Conservation (phyloP, 2,888 invertebrate species). For the Plutella xylostella region DNA sequence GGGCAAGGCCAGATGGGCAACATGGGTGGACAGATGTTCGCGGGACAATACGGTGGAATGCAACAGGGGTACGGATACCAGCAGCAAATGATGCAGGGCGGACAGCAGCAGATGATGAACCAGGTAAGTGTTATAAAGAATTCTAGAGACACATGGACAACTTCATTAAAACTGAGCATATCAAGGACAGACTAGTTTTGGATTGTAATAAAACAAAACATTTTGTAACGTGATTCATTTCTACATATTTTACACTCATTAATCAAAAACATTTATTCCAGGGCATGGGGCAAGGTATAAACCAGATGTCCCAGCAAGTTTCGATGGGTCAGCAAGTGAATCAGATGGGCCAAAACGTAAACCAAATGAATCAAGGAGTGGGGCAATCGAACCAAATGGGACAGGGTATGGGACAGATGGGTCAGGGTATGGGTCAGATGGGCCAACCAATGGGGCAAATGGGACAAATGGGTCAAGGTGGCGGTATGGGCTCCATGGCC, state of each 20-base stretch:
- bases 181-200: not conserved
- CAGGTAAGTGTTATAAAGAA: constrained; percentile 33
- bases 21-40: constrained; percentile 71
- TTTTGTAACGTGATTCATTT: constrained; percentile 6
- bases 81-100: constrained; percentile 64
- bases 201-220: not conserved
- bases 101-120: constrained; percentile 65
- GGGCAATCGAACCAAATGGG: constrained; percentile 55
- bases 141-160: too few species aligned
- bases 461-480: constrained; percentile 62
- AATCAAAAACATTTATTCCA: constrained; percentile 24
- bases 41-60: constrained; percentile 73
- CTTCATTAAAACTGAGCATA: too few species aligned
- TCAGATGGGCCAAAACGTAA: constrained; percentile 54
- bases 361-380: constrained; percentile 62
- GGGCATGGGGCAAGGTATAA: constrained; percentile 60
- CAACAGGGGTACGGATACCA: constrained; percentile 64
- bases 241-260: too few species aligned
- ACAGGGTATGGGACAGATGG: constrained; percentile 57
- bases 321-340: constrained; percentile 58
- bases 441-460: constrained; percentile 66
- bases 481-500: constrained; percentile 55
- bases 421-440: constrained; percentile 59
- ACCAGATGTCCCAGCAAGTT: constrained; percentile 63
- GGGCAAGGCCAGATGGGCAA: constrained; percentile 51